Evolutionary conservation across 2,888 invertebrate species (phyloP).

Genomic region (Cerastis leucographa): DNA sequence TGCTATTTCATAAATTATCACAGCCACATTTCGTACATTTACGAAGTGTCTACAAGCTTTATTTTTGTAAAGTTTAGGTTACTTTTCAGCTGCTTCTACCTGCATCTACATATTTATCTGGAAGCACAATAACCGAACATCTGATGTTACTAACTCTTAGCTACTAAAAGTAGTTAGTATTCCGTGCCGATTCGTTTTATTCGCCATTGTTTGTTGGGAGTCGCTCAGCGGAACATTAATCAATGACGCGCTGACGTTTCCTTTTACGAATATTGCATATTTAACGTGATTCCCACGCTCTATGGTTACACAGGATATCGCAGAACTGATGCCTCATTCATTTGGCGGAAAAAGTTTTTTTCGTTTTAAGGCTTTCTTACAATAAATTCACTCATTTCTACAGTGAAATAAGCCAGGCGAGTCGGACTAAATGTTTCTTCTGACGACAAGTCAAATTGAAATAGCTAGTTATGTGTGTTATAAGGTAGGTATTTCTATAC

Average conservation of each 20-base stretch:
- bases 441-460: neutral
- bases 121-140: neutral
- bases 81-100: neutral
- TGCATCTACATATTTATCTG: neutral
- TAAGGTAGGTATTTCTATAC: neutral
- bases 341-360: neutral
- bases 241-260: conserved; percentile 43
- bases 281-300: conserved; percentile 51
- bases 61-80: neutral
- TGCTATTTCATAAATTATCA: neutral
- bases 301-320: conserved; percentile 39
- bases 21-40: neutral
- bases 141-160: neutral
- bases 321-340: conserved; percentile 1
- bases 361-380: neutral
- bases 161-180: conserved; percentile 21
- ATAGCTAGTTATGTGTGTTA: neutral
- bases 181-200: conserved; percentile 3
- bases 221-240: conserved; percentile 25
- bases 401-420: neutral
- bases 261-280: conserved; percentile 52
- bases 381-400: neutral
- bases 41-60: neutral
- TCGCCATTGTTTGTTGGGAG: conserved; percentile 24
- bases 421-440: neutral